A percentile compares a stretch with the other conserved stretches of the same genome.
phyloP scores from a whole-genome alignment of 2,888 invertebrate species.

The Acleris literana region DNA sequence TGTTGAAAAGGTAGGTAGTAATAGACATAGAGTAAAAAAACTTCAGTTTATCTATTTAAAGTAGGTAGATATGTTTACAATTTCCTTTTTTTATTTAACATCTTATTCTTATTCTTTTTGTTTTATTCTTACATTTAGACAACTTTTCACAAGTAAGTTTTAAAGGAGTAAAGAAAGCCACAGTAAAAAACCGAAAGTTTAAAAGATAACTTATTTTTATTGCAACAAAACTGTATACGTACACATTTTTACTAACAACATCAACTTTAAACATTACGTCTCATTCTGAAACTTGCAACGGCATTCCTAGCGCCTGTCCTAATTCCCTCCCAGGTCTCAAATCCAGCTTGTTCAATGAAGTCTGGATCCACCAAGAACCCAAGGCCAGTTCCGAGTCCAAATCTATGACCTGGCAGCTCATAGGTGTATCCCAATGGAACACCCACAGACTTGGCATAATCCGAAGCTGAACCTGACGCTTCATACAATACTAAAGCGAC shows the following conservation, averaged over 20 bases:
- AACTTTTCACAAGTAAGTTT: too few relatives aligned
- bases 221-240: too few relatives aligned
- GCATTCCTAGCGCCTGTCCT: constrained; percentile 61
- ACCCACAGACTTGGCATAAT: constrained; percentile 81
- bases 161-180: too few relatives aligned
- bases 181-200: too few relatives aligned
- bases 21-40: too few relatives aligned
- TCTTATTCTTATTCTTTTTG: too few relatives aligned
- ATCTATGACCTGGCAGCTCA: constrained; percentile 79
- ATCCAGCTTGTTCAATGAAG: constrained; percentile 80
- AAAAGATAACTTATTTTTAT: too few relatives aligned
- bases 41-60: too few relatives aligned
- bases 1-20: too few relatives aligned
- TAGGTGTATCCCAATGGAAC: constrained; percentile 84
- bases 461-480: constrained; percentile 86
- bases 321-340: constrained; percentile 79
- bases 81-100: too few relatives aligned
- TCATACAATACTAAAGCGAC: constrained; percentile 76
- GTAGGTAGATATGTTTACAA: too few relatives aligned
- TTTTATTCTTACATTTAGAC: too few relatives aligned
- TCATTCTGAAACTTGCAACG: constrained; percentile 26
- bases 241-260: background rate
- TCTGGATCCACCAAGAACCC: constrained; percentile 83
- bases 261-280: constrained; percentile 5
- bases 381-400: constrained; percentile 55